Evolutionary conservation across 2,888 invertebrate genomes (phyloP).

Genomic region (Ectobius pallidus): DNA sequence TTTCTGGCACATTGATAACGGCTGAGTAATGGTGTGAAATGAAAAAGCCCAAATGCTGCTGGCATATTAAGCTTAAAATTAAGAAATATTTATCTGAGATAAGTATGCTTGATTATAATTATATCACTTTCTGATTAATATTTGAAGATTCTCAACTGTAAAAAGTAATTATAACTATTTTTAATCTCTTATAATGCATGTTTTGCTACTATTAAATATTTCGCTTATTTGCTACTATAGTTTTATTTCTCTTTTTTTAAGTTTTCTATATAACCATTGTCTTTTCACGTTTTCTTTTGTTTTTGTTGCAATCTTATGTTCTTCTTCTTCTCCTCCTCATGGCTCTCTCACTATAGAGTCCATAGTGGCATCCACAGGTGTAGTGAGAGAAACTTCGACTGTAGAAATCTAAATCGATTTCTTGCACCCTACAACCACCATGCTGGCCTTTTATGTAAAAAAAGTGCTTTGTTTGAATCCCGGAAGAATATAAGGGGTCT

Average conservation of each 20-base stretch:
- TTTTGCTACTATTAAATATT: neutral
- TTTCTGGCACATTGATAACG: too few relatives aligned
- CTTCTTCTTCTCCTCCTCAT: constrained; percentile 30
- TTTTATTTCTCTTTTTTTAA: constrained; percentile 26
- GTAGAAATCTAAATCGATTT: constrained; percentile 35
- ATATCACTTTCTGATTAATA: too few relatives aligned
- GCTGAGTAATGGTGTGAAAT: too few relatives aligned
- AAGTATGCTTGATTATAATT: too few relatives aligned
- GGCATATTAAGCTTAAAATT: too few relatives aligned
- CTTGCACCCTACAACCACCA: constrained; percentile 22
- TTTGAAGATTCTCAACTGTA: too few relatives aligned
- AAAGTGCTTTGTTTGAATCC: constrained; percentile 27
- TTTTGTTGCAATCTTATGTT: constrained; percentile 41
- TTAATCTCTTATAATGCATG: too few relatives aligned
- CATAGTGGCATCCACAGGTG: constrained; percentile 40
- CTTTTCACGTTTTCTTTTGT: constrained; percentile 41
- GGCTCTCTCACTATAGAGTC: constrained; percentile 31
- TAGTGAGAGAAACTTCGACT: constrained; percentile 40
- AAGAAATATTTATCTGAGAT: too few relatives aligned
- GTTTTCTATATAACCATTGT: constrained; percentile 43
- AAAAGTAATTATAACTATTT: too few relatives aligned
- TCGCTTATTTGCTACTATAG: constrained; percentile 2
- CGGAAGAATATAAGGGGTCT: constrained; percentile 31
- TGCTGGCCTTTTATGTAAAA: constrained; percentile 22
- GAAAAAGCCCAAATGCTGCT: too few relatives aligned